These are phyloP conservation scores for Pollicipes pollicipes DNA, from an alignment of 1,140 invertebrate genomes.

Conservation along the genomic window DNA sequence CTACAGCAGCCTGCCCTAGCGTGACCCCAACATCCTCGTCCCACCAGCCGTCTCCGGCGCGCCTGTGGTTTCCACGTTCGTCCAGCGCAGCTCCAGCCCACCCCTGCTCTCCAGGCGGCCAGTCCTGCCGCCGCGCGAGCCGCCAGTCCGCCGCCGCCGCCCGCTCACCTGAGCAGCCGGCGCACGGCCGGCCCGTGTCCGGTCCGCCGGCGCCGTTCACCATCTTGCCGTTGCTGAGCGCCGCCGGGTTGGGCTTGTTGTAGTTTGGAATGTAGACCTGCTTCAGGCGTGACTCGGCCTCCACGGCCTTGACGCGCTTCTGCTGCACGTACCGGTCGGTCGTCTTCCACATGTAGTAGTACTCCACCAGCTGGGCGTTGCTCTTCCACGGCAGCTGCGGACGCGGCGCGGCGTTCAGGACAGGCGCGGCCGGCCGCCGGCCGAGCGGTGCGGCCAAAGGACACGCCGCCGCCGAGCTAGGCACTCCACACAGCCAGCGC, in stretches of 20 bases:
- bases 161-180: constrained; percentile 55
- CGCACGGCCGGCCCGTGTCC: constrained; percentile 49
- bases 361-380: constrained; percentile 95
- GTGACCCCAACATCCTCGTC: no score
- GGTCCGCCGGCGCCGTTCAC: constrained; percentile 38
- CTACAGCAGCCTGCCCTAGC: no score
- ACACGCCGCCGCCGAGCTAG: no score
- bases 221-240: constrained; percentile 46
- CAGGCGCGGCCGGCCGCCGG: no score
- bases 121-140: no score
- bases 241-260: constrained; percentile 37
- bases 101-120: constrained; percentile 6
- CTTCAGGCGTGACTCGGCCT: constrained; percentile 93
- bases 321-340: constrained; percentile 97
- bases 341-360: constrained; percentile 99
- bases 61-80: no score
- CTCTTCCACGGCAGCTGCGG: constrained; percentile 95
- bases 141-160: no score
- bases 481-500: no score
- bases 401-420: constrained; percentile 19
- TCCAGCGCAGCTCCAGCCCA: no score
- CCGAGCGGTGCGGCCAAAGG: no score
- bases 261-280: constrained; percentile 99
- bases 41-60: no score
- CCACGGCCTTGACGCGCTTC: constrained; percentile 92